Evolutionary conservation across 2,888 invertebrate genomes (phyloP).

Genomic region (Chymomyza caudatula): DNA sequence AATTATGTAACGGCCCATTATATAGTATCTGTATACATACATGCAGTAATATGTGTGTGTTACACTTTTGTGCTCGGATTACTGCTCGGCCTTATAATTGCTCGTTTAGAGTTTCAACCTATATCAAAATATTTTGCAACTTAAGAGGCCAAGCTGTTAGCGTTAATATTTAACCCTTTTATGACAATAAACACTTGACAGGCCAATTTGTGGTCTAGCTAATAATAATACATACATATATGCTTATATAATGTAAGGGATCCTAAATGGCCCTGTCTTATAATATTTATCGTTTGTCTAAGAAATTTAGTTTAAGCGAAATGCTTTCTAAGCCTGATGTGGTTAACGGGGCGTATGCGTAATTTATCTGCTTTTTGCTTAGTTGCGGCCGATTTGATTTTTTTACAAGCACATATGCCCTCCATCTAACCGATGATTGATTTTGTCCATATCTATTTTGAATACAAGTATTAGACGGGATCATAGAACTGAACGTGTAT

Average conservation of each 20-base stretch:
- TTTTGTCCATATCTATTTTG: too few relatives aligned
- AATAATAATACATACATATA: slow-evolving; percentile 3
- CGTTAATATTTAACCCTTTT: slow-evolving; percentile 46
- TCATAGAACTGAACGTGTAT: too few relatives aligned
- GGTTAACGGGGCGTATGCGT: neutral
- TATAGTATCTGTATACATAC: slow-evolving; percentile 8
- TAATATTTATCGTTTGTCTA: slow-evolving; percentile 59
- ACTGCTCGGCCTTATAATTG: slow-evolving; percentile 50
- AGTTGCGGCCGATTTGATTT: neutral
- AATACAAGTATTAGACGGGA: too few relatives aligned
- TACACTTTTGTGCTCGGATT: slow-evolving; percentile 49
- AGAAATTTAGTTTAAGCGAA: slow-evolving; percentile 54
- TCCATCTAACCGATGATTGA: too few relatives aligned
- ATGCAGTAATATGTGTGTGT: slow-evolving; percentile 17
- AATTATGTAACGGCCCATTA: slow-evolving; percentile 18
- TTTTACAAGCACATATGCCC: too few relatives aligned
- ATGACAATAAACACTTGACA: slow-evolving; percentile 38
- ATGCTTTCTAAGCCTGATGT: slow-evolving; percentile 3
- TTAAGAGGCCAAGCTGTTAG: slow-evolving; percentile 41
- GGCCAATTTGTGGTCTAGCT: slow-evolving; percentile 28
- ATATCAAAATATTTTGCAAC: slow-evolving; percentile 52
- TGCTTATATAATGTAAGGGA: neutral
- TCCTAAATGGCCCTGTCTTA: neutral
- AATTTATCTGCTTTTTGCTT: neutral
- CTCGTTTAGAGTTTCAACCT: slow-evolving; percentile 39